Base-by-base conservation (phyloP, 2,113 vertebrate genomes). In the Dryoscopus gambensis region DNA sequence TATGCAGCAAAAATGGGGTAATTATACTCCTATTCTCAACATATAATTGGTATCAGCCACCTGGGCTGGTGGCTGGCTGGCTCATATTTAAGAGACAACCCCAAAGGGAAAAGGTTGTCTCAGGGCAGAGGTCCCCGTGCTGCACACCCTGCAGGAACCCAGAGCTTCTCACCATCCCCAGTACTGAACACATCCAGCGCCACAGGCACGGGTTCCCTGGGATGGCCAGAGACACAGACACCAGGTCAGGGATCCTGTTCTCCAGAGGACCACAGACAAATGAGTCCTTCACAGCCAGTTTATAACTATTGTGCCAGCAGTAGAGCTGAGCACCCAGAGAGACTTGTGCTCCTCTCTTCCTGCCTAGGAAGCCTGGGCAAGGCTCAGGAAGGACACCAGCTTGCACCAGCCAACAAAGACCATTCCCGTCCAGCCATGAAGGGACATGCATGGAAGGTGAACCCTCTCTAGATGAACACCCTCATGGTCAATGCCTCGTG, bases 361-460 rank as follows among this genome's bases (percentile, higher is more conserved):
- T 60, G 53, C 25, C 53, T 5, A 0, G 23, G 28, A 47, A 55
- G 15, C 56, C n/a, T 37, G 56, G 35, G 40, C 15, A 63, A 8
- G 19, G 71, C 50, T 46, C 5, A 5, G 69, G 24, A 53, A n/a
- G 22, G 35, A 44, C 13, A 17, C 3, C 27, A 20, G 53, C 46
- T 31, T 27, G 40, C 10, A 7, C 25, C 49, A 73, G 53, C 44
- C 39, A 35, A 17, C 69, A 73, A 9, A 44, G 40, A 33, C 42
- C 64, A 16, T 23, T 68, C 44, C 27, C 27, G 37, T 10, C 5
- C 40, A 33, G 68, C 37, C 63, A 17, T 2, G 18, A 15, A n/a
- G 40, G 53, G 63, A n/a, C 0, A 1, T 0, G 1, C 14, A 25
- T 2, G 1, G 33, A 11, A 3, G 47, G 13, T 39, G 47, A 80